These are phyloP conservation scores for Remorina albescens DNA, from an alignment of 2,797 vertebrate species.

Conservation along the genomic window DNA sequence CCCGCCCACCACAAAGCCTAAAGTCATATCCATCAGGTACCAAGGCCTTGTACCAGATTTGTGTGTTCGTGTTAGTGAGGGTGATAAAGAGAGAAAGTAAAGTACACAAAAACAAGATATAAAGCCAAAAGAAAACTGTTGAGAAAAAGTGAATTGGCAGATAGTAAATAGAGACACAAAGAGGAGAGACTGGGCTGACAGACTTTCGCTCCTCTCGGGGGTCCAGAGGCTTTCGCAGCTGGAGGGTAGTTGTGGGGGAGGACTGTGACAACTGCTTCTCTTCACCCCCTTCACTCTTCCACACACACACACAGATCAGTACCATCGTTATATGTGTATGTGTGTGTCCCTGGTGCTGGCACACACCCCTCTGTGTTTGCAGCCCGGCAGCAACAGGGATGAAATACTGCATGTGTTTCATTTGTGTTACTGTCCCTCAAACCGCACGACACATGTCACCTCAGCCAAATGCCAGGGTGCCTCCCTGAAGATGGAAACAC, in stretches of 20 bases:
- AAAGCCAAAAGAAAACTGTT: neutral
- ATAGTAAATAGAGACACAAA: neutral
- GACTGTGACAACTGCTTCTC: conserved; percentile 23
- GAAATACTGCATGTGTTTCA: conserved; percentile 26
- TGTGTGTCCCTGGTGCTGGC: neutral
- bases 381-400: conserved; percentile 16
- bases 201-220: conserved; percentile 37
- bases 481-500: conserved; percentile 41
- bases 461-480: conserved; percentile 40
- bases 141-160: neutral
- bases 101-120: neutral
- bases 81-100: neutral
- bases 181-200: conserved; percentile 27
- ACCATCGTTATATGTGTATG: conserved; percentile 23
- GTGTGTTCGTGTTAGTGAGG: neutral
- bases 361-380: conserved; percentile 16
- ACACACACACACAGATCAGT: conserved; percentile 37
- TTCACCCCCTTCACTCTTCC: conserved; percentile 6
- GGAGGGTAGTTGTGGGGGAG: neutral
- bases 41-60: neutral
- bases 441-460: conserved; percentile 41
- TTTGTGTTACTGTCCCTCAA: conserved; percentile 36
- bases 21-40: conserved; percentile 23
- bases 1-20: neutral
- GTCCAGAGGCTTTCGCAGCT: conserved; percentile 56